Evolutionary conservation across 2,113 vertebrate species (phyloP).

Genomic region (Hystrix brachyura): DNA sequence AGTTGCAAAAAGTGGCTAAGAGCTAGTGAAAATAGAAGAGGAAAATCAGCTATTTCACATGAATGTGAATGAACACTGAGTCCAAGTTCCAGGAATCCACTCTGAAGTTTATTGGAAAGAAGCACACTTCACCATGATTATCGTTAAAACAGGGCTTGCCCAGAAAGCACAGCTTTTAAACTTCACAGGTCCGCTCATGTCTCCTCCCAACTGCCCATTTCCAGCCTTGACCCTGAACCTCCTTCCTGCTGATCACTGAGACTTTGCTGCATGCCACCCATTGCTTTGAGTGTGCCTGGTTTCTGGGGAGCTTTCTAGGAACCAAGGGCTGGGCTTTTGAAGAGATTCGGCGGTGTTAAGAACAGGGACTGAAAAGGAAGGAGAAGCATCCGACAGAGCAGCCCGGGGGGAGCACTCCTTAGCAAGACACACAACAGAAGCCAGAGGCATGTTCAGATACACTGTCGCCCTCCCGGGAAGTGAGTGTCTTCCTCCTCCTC

Average conservation of each 20-base stretch:
- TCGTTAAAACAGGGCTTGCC: conserved; percentile 8
- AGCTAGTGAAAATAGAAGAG: conserved; percentile 41
- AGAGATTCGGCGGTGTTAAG: background rate
- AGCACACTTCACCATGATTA: background rate
- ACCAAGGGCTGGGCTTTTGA: background rate
- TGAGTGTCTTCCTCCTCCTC: background rate
- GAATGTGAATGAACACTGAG: conserved; percentile 37
- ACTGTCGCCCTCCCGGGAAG: background rate
- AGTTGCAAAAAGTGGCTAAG: conserved; percentile 40
- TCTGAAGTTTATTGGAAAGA: conserved; percentile 34
- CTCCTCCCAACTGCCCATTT: background rate
- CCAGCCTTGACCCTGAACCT: background rate
- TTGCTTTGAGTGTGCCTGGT: background rate
- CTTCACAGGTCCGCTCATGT: background rate
- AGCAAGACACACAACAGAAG: background rate
- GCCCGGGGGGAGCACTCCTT: background rate
- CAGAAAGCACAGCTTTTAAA: conserved; percentile 2
- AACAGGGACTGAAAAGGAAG: background rate
- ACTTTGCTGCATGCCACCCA: background rate
- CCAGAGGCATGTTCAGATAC: background rate
- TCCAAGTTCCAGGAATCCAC: background rate
- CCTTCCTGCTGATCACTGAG: background rate
- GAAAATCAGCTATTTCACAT: conserved; percentile 59
- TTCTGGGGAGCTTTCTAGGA: background rate
- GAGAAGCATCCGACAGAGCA: background rate